Evolutionary conservation across 35 echinoderm and acorn worm genomes (phyloP).

Genomic region (Patiria miniata): DNA sequence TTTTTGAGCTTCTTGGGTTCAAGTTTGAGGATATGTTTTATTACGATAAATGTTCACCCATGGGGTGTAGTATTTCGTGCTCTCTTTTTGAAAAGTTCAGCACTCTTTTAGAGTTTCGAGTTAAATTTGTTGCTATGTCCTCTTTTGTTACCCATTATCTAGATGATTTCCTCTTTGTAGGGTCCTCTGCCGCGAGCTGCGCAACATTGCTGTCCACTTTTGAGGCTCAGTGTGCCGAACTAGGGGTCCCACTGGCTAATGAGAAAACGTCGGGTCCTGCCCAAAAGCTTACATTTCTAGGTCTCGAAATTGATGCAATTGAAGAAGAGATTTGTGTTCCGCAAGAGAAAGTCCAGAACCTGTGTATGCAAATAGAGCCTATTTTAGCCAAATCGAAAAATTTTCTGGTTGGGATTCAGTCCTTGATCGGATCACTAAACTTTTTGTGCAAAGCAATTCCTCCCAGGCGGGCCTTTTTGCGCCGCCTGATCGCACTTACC

Average conservation of each 20-base stretch:
- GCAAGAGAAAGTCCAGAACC: not conserved
- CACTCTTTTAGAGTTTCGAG: conserved; percentile 34
- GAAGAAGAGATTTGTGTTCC: conserved; percentile 2
- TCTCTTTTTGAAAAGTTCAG: conserved; percentile 46
- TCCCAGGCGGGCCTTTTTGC: too few relatives aligned
- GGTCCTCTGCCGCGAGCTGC: not conserved
- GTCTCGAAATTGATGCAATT: conserved; percentile 11
- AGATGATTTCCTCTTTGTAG: conserved; percentile 44
- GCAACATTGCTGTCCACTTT: not conserved
- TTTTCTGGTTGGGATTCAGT: too few relatives aligned
- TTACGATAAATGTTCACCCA: conserved; percentile 36
- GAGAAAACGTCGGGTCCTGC: conserved; percentile 43
- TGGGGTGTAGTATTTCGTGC: too few relatives aligned
- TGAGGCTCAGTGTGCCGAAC: not conserved
- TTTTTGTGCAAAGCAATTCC: too few relatives aligned
- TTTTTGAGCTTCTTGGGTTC: conserved; percentile 49
- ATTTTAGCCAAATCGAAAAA: too few relatives aligned
- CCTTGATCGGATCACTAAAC: too few relatives aligned
- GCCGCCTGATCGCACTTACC: too few relatives aligned
- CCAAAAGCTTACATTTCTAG: conserved; percentile 12
- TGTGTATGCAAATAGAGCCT: not conserved
- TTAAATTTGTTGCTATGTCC: not conserved
- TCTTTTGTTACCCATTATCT: conserved; percentile 26
- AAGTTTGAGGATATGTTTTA: not conserved
- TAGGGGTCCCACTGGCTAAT: conserved; percentile 37